These are phyloP conservation scores for Oligia latruncula DNA, from an alignment of 2,888 invertebrate genomes.

Conservation along the genomic window DNA sequence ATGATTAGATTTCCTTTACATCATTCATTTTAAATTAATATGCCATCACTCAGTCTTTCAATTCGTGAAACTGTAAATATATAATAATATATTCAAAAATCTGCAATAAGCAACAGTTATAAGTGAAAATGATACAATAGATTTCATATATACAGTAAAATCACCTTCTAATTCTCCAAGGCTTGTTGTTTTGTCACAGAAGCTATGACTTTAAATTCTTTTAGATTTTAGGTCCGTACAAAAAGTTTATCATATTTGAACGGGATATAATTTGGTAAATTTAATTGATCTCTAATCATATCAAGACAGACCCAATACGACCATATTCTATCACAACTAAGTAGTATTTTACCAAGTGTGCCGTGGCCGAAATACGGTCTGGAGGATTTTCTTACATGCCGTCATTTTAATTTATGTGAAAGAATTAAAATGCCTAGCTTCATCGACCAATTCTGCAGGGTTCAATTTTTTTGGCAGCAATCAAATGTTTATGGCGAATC, in stretches of 20 bases:
- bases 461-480: slow-evolving; percentile 51
- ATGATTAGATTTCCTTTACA: slow-evolving; percentile 63
- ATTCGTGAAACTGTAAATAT: slow-evolving; percentile 80
- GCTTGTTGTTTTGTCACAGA: slow-evolving; percentile 44
- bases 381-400: slow-evolving; percentile 7
- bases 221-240: slow-evolving; percentile 24
- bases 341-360: slow-evolving; percentile 16
- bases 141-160: slow-evolving; percentile 75
- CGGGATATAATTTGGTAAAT: slow-evolving; percentile 35
- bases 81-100: slow-evolving; percentile 77
- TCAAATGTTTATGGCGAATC: slow-evolving; percentile 18
- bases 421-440: slow-evolving; percentile 50
- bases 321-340: slow-evolving; percentile 23
- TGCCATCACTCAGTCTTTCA: slow-evolving; percentile 87
- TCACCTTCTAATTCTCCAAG: slow-evolving; percentile 60
- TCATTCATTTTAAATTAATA: slow-evolving; percentile 76
- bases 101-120: slow-evolving; percentile 78
- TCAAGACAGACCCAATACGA: not conserved
- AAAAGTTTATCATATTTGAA: slow-evolving; percentile 17
- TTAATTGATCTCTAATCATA: slow-evolving; percentile 1
- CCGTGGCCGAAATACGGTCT: no score
- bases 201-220: slow-evolving; percentile 47
- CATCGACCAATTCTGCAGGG: slow-evolving; percentile 25
- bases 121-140: slow-evolving; percentile 74
- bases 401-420: slow-evolving; percentile 2